A percentile compares a stretch with the other conserved stretches of the same genome.
These are phyloP conservation scores for Deilephila elpenor DNA, from an alignment of 2,888 invertebrate species.

Conservation along the genomic window DNA sequence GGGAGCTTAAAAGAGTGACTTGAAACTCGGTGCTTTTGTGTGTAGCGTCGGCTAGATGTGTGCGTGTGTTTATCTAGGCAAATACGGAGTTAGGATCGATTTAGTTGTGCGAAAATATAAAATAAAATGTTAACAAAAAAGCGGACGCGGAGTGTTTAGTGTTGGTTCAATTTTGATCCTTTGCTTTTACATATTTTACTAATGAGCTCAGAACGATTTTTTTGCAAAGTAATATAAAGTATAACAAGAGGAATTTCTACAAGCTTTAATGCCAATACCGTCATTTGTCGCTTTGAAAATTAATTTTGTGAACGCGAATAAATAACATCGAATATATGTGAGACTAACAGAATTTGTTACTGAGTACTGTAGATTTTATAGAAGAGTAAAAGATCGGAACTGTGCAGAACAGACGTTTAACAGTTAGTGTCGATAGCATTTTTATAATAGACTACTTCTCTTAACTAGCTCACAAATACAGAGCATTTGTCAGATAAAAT, in stretches of 20 bases:
- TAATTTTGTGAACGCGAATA: too few species aligned
- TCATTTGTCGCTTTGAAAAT: not conserved
- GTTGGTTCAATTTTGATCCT: not conserved
- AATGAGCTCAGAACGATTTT: not conserved
- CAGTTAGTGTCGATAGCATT: too few species aligned
- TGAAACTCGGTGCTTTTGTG: slow-evolving; percentile 3
- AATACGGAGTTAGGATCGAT: not conserved
- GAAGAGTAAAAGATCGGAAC: not conserved
- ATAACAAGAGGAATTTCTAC: not conserved
- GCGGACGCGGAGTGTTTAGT: not conserved
- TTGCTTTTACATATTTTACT: not conserved
- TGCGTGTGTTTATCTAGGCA: slow-evolving; percentile 4
- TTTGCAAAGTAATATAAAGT: not conserved
- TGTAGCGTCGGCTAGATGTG: slow-evolving; percentile 27
- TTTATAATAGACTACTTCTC: too few species aligned
- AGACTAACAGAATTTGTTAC: not conserved
- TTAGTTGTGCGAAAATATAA: not conserved
- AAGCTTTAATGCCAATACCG: not conserved
- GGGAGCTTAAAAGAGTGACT: not conserved
- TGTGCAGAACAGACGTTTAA: not conserved
- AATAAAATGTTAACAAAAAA: too few species aligned
- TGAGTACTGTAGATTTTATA: not conserved
- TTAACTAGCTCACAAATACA: too few species aligned
- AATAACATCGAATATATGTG: not conserved
- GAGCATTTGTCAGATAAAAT: too few species aligned